Conservation (phyloP, 2,888 invertebrate genomes). For the Leucozona laternaria region DNA sequence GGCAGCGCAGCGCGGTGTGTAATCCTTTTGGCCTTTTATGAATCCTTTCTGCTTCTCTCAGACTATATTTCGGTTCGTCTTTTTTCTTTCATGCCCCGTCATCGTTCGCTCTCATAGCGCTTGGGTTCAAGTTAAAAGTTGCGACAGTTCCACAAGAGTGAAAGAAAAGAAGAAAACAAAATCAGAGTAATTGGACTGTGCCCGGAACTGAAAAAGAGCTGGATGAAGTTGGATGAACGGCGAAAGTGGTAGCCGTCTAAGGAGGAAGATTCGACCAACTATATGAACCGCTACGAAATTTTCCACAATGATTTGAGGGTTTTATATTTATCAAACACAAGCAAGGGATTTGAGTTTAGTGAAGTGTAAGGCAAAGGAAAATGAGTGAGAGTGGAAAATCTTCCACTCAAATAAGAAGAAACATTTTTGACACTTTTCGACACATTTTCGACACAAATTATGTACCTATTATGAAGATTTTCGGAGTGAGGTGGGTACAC, state of each 20-base stretch:
- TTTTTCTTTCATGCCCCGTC: neutral
- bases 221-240: neutral
- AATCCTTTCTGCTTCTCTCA: constrained; percentile 30
- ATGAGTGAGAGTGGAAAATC: neutral
- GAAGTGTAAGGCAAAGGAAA: constrained; percentile 29
- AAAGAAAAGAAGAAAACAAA: constrained; percentile 24
- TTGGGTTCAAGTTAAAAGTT: constrained; percentile 59
- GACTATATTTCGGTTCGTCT: neutral
- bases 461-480: neutral
- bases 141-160: constrained; percentile 52
- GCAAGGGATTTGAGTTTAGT: neutral
- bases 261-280: constrained; percentile 6
- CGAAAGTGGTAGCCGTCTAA: constrained; percentile 16
- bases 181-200: constrained; percentile 70
- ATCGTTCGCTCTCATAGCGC: constrained; percentile 40
- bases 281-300: constrained; percentile 51
- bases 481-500: neutral
- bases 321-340: neutral
- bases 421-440: neutral
- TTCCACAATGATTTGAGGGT: constrained; percentile 58
- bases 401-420: neutral
- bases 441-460: neutral
- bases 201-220: constrained; percentile 13
- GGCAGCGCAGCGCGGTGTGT: too few relatives aligned
- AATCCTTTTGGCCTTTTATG: constrained; percentile 68